Evolutionary conservation across 1,140 invertebrate genomes (phyloP), one percentile per base, ranked within the genome.

Genomic region (Brachionus asplanchnoidis): DNA sequence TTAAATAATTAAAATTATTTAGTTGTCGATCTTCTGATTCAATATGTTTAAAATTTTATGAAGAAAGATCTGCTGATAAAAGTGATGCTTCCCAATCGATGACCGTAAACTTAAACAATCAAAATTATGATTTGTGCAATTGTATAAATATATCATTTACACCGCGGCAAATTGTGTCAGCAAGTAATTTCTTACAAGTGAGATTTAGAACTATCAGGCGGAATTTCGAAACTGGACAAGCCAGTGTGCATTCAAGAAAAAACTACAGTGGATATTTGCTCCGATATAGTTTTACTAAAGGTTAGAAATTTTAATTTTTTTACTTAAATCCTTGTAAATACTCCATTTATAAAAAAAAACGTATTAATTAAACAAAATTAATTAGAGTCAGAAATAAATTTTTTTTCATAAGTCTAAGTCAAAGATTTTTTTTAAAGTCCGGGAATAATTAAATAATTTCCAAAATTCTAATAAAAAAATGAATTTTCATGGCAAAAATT

Each of bases 81-180:
- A 77, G 53, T 50, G 73, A 77, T 4, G 12, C 8, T 28, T 50
- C 40, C 7, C 42, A 77, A 23, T 77, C 23, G 42, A 46, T 50
- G 42, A 77, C 42, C 3, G 36, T 82, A 2, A 60, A 60, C 2
- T 65, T 82, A 14, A 56, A 82, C 20, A 65, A 60, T 36, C 53
- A 68, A 26, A 68, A 65, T n/a, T 82, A 66, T 46, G 79, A 82
- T 23, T 23, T 82, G 17, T 82, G 79, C 79, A 82, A 82, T 82
- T 82, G 79, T 68, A 82, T 82, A 65, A 82, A 82, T 44, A 68
- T 82, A 65, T 82, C 79, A 68, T 82, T 65, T 46, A 82, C 79
- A 46, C 79, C 79, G 28, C 20, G 79, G 5, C 79, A 82, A 65
- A 82, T 82, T 40, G 65, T 82, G n/a, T 82, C 79, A 65, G 79